Base-by-base conservation (phyloP, 2,797 vertebrate species). In the Nothura maculosa region DNA sequence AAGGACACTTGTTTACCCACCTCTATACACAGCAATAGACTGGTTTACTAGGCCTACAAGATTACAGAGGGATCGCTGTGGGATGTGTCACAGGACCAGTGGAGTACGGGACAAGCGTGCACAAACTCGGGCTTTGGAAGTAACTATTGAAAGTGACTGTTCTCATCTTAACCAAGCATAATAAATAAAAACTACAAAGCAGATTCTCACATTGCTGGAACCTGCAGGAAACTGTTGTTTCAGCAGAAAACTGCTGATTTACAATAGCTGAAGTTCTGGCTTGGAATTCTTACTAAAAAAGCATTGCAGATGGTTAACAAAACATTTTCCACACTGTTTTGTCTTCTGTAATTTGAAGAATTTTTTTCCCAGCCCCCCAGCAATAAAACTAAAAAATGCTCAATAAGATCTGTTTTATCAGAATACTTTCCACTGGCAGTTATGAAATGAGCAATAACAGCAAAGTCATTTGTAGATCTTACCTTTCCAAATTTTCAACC, bases 161-260 rank as follows among this genome's bases (percentile, higher is more conserved):
- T 81, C 52, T 84, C 70, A 79, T 79, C 74, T 92, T 76, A 70
- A 87, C 70, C 70, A 86, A 78, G 55, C 38, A 52, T 64, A 88
- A 78, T 78, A 83, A 89, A 92, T 83, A 63, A 75, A 85, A 85
- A 64, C 70, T 79, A 91, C 34, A 83, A 87, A 83, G 69, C 52
- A 86, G 62, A 62, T 69, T 73, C 38, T 87, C 38, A 55, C 32
- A 45, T 40, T 81, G 50, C 57, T 18, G 28, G 52, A 94, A 86
- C 68, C 77, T 55, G 30, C 30, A 92, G 87, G 47, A 94, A 89
- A 12, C 21, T 78, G 55, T 25, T 91, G 61, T 57, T 85, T 83
- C 66, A 85, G 34, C 22, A 85, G 38, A 90, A 34, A 32, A 87
- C 85, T 47, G 61, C 28, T 67, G 18, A 50, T 74, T 12, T 69